These are phyloP conservation scores for Brachyopa scutellaris DNA, from an alignment of 2,888 invertebrate species.

Conservation along the genomic window DNA sequence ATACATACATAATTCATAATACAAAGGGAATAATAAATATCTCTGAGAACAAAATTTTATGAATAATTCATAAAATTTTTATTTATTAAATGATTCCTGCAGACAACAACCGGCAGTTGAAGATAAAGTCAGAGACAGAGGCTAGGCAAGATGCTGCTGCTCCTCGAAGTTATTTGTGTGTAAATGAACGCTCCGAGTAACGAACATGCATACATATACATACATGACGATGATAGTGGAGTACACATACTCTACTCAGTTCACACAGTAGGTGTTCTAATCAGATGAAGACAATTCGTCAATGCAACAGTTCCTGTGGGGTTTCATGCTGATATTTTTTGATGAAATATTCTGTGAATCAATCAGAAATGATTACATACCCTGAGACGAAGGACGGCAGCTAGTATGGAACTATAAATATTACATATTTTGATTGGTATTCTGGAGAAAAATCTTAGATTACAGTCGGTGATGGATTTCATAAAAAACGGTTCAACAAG, in stretches of 20 bases:
- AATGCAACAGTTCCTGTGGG: constrained; percentile 37
- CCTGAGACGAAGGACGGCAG: too few species aligned
- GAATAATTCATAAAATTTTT: constrained; percentile 63
- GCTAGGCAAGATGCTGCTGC: constrained; percentile 32
- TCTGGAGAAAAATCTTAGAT: neutral
- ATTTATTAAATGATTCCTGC: constrained; percentile 65
- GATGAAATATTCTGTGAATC: neutral
- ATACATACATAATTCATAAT: constrained; percentile 63
- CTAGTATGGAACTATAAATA: neutral
- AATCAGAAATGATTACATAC: constrained; percentile 11
- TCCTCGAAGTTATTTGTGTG: constrained; percentile 58
- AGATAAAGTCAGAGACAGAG: constrained; percentile 9
- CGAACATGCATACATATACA: neutral
- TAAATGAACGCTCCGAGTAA: constrained; percentile 39
- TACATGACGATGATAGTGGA: neutral
- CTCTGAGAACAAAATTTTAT: constrained; percentile 56
- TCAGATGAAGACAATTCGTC: constrained; percentile 47
- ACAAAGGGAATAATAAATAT: constrained; percentile 68
- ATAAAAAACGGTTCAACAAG: too few species aligned
- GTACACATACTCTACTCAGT: too few species aligned
- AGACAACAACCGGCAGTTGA: constrained; percentile 45
- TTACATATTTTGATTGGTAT: neutral
- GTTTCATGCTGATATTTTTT: neutral
- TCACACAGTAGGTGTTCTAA: constrained; percentile 26
- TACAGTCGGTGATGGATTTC: too few species aligned